A percentile compares a stretch with the other conserved stretches of the same genome.
Conservation (phyloP, 1,140 invertebrate species). For the Macrotrachela quadricornifera region DNA sequence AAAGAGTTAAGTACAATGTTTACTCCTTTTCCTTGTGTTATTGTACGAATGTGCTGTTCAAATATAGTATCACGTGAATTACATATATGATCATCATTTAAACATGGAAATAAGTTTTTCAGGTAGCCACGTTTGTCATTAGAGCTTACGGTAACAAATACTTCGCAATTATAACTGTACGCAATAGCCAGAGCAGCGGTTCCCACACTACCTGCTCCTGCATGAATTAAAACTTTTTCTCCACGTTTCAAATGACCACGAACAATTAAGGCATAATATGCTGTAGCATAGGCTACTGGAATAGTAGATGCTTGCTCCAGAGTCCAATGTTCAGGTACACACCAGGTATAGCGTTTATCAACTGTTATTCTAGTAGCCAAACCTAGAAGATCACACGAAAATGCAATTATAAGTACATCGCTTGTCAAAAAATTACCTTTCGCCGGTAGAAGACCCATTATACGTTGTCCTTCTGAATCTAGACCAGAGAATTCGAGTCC, state of each 20-base stretch:
- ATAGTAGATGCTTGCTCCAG: slow-evolving; percentile 75
- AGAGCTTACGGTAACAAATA: slow-evolving; percentile 32
- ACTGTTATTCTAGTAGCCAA: slow-evolving; percentile 66
- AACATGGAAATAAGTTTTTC: slow-evolving; percentile 36
- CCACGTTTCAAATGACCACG: slow-evolving; percentile 58
- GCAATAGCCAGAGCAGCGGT: slow-evolving; percentile 82
- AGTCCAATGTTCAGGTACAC: slow-evolving; percentile 63
- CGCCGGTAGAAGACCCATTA: slow-evolving; percentile 78
- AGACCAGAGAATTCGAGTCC: slow-evolving; percentile 73
- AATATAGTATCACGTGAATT: slow-evolving; percentile 70
- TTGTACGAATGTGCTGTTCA: slow-evolving; percentile 55
- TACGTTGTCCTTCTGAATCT: slow-evolving; percentile 47
- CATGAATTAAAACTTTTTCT: slow-evolving; percentile 69
- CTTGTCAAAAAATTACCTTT: slow-evolving; percentile 30
- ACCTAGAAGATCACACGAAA: too few relatives aligned
- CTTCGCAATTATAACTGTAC: slow-evolving; percentile 55
- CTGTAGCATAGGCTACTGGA: slow-evolving; percentile 78
- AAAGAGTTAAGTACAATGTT: slow-evolving; percentile 80
- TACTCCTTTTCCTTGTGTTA: slow-evolving; percentile 41
- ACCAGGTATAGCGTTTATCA: slow-evolving; percentile 64
- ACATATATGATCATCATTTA: slow-evolving; percentile 58
- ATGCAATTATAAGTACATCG: too few relatives aligned
- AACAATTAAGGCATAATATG: slow-evolving; percentile 67
- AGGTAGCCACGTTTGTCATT: slow-evolving; percentile 67
- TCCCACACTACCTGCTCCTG: slow-evolving; percentile 80